Conservation (phyloP, 2,113 vertebrate species). For the Nesospiza acunhae region DNA sequence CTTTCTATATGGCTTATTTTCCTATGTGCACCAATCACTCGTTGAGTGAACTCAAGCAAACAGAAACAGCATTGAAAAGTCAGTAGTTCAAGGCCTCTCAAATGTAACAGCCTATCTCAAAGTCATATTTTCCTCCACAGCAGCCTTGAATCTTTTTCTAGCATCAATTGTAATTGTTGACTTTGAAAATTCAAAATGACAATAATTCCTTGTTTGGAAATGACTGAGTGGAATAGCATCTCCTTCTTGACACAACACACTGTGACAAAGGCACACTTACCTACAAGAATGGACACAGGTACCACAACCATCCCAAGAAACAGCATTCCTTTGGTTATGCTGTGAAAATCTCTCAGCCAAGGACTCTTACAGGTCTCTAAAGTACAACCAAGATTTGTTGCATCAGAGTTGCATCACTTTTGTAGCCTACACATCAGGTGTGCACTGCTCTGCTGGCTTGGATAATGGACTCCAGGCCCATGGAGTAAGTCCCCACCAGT, state of each 20-base stretch:
- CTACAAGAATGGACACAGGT: neutral
- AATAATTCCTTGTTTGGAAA: neutral
- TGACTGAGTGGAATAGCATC: neutral
- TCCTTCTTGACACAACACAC: neutral
- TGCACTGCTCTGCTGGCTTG: constrained; percentile 6
- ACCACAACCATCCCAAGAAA: neutral
- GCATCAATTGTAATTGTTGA: neutral
- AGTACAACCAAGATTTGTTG: neutral
- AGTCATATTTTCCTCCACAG: neutral
- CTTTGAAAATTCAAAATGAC: neutral
- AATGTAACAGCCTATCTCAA: neutral
- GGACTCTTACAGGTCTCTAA: neutral
- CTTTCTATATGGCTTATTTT: neutral
- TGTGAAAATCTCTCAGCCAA: neutral
- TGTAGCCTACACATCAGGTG: neutral
- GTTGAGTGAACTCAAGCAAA: neutral
- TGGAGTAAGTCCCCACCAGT: neutral
- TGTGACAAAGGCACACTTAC: neutral
- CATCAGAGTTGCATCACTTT: neutral
- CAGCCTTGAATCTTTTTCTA: neutral
- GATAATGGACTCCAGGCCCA: neutral
- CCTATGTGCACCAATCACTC: neutral
- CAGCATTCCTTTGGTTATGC: neutral
- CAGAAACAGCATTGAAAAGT: neutral
- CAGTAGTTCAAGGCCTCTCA: neutral